Evolutionary conservation across 1,140 invertebrate species (phyloP), one percentile per base, ranked within the genome.

Genomic region (Polyergus mexicanus): DNA sequence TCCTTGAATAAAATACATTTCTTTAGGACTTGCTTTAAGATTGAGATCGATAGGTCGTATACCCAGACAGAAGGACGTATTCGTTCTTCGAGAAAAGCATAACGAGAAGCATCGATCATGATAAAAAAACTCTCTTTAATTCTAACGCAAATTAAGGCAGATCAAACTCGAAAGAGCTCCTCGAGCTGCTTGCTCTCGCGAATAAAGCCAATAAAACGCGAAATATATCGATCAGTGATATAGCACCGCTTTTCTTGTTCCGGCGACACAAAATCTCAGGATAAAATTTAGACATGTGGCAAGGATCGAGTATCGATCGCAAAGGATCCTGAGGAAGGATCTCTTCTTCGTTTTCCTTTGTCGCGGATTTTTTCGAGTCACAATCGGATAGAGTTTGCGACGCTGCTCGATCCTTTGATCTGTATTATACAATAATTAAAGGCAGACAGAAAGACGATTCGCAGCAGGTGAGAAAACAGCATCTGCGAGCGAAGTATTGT

Each of bases 201-300:
- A 56, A 56, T 5, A 69, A 25, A 69, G 16, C 8, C 62, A 22
- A 66, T 28, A 41, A 63, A 44, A 51, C 69, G 11, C 11, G n/a
- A n/a, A n/a, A n/a, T n/a, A n/a, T n/a, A n/a, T n/a, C n/a, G 58
- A 66, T 47, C 44, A 41, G 25, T 16, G 58, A 77, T 77, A 60
- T 32, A 47, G 19, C 75, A 41, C 19, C 41, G 13, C 28, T 80
- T 44, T 47, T 80, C 76, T 80, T 35, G 28, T 51, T 80, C 54
- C 44, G 32, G 68, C 47, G 63, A 54, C n/a, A 13, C 32, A 22
- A 68, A 68, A 51, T 68, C 44, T 78, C 28, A 32, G 16, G 11
- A 41, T 16, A 58, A 56, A 56, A 74, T 60, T 51, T 38, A 41
- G 35, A 41, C 47, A 32, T 16, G 16, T 51, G 25, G 25, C 38